These are phyloP conservation scores for Pachypanchax playfairii DNA, from an alignment of 2,113 vertebrate genomes.

Conservation along the genomic window DNA sequence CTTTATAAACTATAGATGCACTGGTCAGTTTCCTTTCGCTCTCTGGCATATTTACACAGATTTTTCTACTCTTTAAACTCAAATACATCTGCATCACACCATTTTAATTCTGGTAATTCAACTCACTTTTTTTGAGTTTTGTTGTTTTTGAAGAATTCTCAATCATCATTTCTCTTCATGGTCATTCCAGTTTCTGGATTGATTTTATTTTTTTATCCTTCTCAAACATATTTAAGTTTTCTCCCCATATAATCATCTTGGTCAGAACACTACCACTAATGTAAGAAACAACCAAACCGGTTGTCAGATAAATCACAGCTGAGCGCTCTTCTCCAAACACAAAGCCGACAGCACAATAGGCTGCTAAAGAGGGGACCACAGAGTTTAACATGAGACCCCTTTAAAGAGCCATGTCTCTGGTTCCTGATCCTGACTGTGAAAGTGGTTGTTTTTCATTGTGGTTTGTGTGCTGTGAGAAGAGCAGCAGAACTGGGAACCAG, in stretches of 20 bases:
- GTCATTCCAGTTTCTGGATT: conserved; percentile 7
- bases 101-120: conserved; percentile 13
- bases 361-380: conserved; percentile 47
- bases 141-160: conserved; percentile 20
- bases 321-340: conserved; percentile 44
- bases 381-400: conserved; percentile 54
- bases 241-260: conserved; percentile 15
- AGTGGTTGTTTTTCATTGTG: conserved; percentile 69
- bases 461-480: conserved; percentile 68
- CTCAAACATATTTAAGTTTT: not conserved
- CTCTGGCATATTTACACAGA: conserved; percentile 14
- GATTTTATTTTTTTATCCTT: not conserved
- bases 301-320: conserved; percentile 36
- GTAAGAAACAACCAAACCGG: conserved; percentile 50
- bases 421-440: conserved; percentile 70
- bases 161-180: conserved; percentile 9
- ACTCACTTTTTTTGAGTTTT: not conserved
- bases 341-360: conserved; percentile 58
- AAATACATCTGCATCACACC: not conserved
- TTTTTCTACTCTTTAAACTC: conserved; percentile 37
- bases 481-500: conserved; percentile 62
- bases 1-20: conserved; percentile 49
- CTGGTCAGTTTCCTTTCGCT: conserved; percentile 34
- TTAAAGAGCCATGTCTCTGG: conserved; percentile 57
- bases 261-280: conserved; percentile 30